Evolutionary conservation across 1,140 invertebrate genomes (phyloP).

Genomic region (Watersipora subatra): DNA sequence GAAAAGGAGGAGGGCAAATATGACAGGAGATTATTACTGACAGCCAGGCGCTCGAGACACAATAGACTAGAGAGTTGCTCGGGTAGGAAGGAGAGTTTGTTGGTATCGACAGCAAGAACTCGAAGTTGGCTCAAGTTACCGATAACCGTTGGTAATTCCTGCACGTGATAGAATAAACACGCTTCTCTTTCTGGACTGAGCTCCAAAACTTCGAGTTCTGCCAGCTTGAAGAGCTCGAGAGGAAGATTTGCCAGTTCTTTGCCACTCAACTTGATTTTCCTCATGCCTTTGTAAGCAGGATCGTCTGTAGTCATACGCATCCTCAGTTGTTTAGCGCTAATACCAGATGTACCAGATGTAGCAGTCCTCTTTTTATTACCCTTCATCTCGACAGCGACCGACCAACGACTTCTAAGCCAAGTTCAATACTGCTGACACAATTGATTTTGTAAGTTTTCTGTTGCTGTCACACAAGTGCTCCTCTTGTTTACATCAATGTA

Average conservation of each 20-base stretch:
- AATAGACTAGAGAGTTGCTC: conserved; percentile 25
- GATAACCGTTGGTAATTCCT: conserved; percentile 24
- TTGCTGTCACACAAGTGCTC: too few species aligned
- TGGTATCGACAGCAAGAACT: conserved; percentile 37
- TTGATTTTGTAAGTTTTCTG: too few species aligned
- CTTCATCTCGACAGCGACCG: too few species aligned
- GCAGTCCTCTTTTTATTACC: too few species aligned
- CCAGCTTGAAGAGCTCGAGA: conserved; percentile 24
- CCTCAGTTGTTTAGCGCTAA: conserved; percentile 18
- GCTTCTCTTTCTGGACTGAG: conserved; percentile 37
- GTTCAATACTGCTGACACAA: too few species aligned
- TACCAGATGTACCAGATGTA: too few species aligned
- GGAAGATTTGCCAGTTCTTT: conserved; percentile 27
- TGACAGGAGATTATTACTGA: conserved; percentile 36
- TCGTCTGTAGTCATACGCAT: conserved; percentile 31
- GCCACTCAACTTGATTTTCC: conserved; percentile 33
- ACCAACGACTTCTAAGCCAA: too few species aligned
- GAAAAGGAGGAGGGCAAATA: conserved; percentile 25
- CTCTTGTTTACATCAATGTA: too few species aligned
- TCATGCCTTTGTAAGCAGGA: conserved; percentile 25
- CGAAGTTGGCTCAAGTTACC: conserved; percentile 30
- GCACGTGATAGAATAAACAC: conserved; percentile 31
- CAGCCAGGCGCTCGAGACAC: conserved; percentile 32
- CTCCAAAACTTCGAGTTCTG: conserved; percentile 37
- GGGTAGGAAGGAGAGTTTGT: conserved; percentile 29